Evolutionary conservation across 1,140 invertebrate genomes (phyloP).

Genomic region (Drosophila paulistorum): DNA sequence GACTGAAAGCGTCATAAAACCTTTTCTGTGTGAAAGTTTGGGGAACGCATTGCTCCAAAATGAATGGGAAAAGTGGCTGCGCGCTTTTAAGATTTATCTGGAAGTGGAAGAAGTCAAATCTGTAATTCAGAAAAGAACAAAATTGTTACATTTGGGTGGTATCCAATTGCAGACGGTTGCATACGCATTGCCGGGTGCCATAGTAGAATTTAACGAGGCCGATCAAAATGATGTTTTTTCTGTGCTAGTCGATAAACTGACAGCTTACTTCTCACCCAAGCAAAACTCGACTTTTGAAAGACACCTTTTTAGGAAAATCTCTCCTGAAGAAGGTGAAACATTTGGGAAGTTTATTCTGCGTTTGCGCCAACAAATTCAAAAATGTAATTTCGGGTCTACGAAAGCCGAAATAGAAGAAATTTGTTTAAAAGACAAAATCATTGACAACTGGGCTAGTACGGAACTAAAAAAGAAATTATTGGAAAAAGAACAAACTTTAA

Average conservation of each 20-base stretch:
- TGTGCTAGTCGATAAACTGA: neutral
- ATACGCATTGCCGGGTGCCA: too few species aligned
- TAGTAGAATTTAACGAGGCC: too few species aligned
- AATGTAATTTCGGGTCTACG: conserved; percentile 1
- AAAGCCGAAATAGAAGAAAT: neutral
- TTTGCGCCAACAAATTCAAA: neutral
- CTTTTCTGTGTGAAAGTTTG: neutral
- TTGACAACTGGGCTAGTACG: neutral
- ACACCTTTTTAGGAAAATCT: neutral
- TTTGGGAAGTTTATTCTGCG: conserved; percentile 8
- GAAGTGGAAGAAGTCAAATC: neutral
- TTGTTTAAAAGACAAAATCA: neutral
- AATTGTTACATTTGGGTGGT: too few species aligned
- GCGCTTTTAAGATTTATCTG: conserved; percentile 10
- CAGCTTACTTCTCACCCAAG: neutral
- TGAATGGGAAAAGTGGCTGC: neutral
- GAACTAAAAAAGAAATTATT: conserved; percentile 20
- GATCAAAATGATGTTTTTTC: too few species aligned
- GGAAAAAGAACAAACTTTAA: conserved; percentile 12
- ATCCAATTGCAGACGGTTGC: too few species aligned
- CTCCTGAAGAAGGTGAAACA: neutral
- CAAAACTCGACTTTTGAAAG: neutral
- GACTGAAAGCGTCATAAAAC: neutral
- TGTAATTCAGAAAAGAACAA: too few species aligned
- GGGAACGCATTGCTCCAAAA: neutral